These are phyloP conservation scores for Pegoplata infirma DNA, from an alignment of 2,888 invertebrate genomes.

Conservation along the genomic window DNA sequence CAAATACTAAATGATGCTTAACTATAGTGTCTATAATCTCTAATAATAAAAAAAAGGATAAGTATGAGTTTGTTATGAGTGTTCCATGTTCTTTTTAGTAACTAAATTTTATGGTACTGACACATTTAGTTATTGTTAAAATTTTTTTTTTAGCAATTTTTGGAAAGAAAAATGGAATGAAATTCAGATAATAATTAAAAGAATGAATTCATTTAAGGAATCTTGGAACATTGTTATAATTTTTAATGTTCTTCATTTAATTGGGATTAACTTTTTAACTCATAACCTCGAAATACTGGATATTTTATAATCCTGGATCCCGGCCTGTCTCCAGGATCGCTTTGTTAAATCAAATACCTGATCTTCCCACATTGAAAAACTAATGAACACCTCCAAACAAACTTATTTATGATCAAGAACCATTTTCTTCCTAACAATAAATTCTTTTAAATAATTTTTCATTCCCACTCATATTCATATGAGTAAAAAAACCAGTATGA, in stretches of 20 bases:
- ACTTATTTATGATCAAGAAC: too few species aligned
- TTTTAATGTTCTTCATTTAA: too few species aligned
- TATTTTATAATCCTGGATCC: too few species aligned
- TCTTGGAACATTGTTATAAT: too few species aligned
- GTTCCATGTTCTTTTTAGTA: background rate
- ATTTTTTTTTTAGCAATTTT: conserved; percentile 3
- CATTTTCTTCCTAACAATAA: too few species aligned
- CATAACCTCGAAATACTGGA: too few species aligned
- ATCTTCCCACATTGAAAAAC: too few species aligned
- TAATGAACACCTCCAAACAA: too few species aligned
- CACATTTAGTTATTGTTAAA: background rate
- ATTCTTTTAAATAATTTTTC: background rate
- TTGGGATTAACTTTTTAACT: too few species aligned
- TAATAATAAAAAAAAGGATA: background rate
- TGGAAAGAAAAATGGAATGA: background rate
- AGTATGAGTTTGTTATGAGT: too few species aligned
- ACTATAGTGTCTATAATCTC: background rate
- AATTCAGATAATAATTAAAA: background rate
- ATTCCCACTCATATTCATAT: background rate
- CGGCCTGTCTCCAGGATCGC: too few species aligned
- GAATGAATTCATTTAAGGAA: background rate
- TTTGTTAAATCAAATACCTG: too few species aligned
- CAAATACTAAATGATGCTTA: background rate
- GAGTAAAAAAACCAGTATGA: conserved; percentile 25
- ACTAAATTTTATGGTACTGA: background rate